Conservation (phyloP, 1,140 invertebrate species). For the Bombus huntii region DNA sequence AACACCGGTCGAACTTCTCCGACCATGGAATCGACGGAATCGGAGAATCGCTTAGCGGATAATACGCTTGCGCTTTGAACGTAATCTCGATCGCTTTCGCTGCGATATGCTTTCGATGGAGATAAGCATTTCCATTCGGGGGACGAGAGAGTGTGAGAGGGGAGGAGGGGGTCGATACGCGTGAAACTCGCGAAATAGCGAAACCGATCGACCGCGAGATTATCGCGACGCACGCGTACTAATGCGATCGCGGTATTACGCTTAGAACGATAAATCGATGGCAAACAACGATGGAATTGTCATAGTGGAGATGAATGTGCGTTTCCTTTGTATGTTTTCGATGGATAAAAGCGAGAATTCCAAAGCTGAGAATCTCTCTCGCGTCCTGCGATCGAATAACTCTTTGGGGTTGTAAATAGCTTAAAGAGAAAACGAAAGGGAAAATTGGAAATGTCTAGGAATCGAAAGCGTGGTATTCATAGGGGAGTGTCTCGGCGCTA, state of each 20-base stretch:
- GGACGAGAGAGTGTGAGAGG: not conserved
- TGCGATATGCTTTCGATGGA: conserved; percentile 16
- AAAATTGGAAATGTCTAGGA: not conserved
- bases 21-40: conserved; percentile 14
- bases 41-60: conserved; percentile 16
- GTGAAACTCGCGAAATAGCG: conserved; percentile 13
- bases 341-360: not conserved
- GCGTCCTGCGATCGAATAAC: not conserved
- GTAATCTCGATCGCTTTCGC: conserved; percentile 38
- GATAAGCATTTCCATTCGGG: not conserved
- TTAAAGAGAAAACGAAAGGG: not conserved
- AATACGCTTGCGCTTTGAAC: conserved; percentile 8
- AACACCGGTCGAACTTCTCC: conserved; percentile 40
- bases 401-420: not conserved
- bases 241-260: conserved; percentile 24
- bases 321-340: not conserved
- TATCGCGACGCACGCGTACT: not conserved
- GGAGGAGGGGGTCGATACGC: no score
- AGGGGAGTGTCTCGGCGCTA: not conserved
- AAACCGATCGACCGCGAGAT: conserved; percentile 1
- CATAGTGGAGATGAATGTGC: not conserved
- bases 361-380: not conserved
- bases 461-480: not conserved
- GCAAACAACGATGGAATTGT: not conserved
- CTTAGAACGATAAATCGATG: conserved; percentile 12